These are phyloP conservation scores for Podilymbus podiceps DNA, from an alignment of 2,113 vertebrate genomes.

Conservation along the genomic window DNA sequence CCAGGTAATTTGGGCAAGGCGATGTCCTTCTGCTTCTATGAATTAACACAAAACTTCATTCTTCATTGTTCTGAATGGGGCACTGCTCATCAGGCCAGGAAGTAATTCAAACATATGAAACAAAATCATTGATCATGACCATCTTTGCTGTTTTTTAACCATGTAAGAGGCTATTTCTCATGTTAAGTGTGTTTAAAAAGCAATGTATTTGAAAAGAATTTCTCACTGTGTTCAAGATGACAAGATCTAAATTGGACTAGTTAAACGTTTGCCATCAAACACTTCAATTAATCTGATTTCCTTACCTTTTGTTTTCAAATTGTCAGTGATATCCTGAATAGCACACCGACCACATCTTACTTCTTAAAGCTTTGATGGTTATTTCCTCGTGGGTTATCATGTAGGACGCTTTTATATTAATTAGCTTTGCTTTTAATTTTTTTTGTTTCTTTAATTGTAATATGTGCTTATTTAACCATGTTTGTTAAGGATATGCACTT, in stretches of 20 bases:
- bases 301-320: background rate
- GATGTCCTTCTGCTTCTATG: background rate
- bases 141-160: background rate
- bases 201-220: background rate
- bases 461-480: conserved; percentile 80
- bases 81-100: background rate
- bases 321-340: background rate
- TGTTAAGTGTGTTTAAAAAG: background rate
- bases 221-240: background rate
- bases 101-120: background rate
- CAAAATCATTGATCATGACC: background rate
- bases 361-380: conserved; percentile 29
- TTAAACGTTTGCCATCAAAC: background rate
- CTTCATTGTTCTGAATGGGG: background rate
- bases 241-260: background rate
- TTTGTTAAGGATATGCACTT: conserved; percentile 74
- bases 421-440: conserved; percentile 75
- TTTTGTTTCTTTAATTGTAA: conserved; percentile 70
- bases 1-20: background rate
- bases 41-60: background rate
- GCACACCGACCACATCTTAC: conserved; percentile 20
- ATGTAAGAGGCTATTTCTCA: background rate
- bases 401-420: conserved; percentile 73
- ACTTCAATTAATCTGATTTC: conserved; percentile 20
- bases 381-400: conserved; percentile 46